A percentile compares a stretch with the other conserved stretches of the same genome.
Evolutionary conservation across 2,113 vertebrate genomes (phyloP).

Genomic region (Passer domesticus): DNA sequence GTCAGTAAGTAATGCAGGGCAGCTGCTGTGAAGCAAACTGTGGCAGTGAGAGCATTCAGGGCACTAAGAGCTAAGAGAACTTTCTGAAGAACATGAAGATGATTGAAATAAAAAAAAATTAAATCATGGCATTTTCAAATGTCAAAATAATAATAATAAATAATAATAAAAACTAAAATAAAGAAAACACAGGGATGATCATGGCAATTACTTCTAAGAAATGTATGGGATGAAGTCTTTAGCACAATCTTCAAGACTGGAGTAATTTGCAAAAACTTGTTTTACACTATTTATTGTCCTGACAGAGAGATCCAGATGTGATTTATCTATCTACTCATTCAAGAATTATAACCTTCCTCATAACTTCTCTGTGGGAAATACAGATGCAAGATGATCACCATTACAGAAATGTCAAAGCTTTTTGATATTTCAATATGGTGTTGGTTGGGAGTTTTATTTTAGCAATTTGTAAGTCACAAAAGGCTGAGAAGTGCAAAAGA

Average conservation of each 20-base stretch:
- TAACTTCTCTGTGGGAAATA: neutral
- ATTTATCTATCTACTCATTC: neutral
- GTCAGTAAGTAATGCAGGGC: constrained; percentile 81
- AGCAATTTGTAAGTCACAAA: neutral
- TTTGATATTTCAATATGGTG: neutral
- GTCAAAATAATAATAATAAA: neutral
- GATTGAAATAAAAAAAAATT: neutral
- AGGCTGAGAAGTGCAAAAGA: neutral
- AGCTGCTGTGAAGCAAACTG: constrained; percentile 80
- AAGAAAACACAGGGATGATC: neutral
- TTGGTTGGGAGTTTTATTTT: neutral
- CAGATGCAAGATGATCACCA: neutral
- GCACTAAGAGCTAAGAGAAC: constrained; percentile 84
- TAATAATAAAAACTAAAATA: neutral
- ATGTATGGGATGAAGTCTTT: neutral
- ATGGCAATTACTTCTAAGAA: neutral
- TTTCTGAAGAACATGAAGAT: constrained; percentile 75
- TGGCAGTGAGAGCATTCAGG: constrained; percentile 82
- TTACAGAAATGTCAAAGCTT: neutral
- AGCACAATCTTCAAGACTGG: neutral
- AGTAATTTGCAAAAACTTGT: neutral
- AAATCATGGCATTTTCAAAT: neutral
- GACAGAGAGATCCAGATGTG: neutral
- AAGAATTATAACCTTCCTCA: neutral
- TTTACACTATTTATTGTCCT: neutral